phyloP scores from a whole-genome alignment of 2,113 vertebrate genomes.

The Tragulus kanchil region DNA sequence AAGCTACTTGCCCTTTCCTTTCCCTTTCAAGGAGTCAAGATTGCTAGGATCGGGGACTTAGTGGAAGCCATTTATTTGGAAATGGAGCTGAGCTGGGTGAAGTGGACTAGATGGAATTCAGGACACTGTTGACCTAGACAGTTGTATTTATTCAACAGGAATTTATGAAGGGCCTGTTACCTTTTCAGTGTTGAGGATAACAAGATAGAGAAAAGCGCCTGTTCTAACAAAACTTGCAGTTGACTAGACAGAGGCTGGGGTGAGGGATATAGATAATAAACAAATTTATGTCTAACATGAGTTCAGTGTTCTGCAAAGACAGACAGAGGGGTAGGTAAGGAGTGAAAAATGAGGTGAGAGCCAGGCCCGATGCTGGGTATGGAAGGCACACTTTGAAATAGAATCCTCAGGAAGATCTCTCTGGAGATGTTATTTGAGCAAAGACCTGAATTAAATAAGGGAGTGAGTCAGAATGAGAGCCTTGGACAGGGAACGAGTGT shows the following conservation, averaged over 20 bases:
- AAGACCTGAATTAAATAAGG: not conserved
- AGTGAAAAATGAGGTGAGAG: not conserved
- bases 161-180: not conserved
- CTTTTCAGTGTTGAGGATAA: not conserved
- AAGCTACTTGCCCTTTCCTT: not conserved
- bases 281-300: not conserved
- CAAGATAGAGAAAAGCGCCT: not conserved
- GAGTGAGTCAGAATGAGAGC: not conserved
- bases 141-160: not conserved
- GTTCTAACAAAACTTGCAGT: not conserved
- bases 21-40: not conserved
- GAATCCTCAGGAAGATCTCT: not conserved
- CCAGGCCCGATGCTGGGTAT: not conserved
- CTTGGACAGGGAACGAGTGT: not conserved
- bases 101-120: not conserved
- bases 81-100: not conserved
- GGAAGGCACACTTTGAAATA: not conserved
- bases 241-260: not conserved
- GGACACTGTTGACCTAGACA: not conserved
- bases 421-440: not conserved
- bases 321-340: not conserved
- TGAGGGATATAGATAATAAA: not conserved
- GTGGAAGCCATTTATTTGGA: not conserved
- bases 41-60: not conserved
- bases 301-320: not conserved